Percentiles rank a stretch among this genome's conserved stretches.
Evolutionary conservation across 2,797 vertebrate species (phyloP).

Genomic region (Sebastes matsubarae): DNA sequence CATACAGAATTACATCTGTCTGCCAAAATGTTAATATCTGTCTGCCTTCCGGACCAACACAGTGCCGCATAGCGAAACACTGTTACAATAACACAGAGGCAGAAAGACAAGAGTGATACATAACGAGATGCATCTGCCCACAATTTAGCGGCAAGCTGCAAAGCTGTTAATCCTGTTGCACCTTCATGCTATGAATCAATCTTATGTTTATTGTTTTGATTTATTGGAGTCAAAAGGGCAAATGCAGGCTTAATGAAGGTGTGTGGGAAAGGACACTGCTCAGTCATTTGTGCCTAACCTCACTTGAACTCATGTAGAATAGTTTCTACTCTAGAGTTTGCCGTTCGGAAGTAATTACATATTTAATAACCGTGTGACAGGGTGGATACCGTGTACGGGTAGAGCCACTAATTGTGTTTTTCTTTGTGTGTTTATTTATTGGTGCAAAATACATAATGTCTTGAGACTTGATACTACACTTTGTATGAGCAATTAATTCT

Average conservation of each 20-base stretch:
- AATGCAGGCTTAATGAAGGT: not conserved
- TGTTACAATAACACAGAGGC: not conserved
- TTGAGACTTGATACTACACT: not conserved
- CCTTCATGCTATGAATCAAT: constrained; percentile 39
- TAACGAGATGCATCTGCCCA: constrained; percentile 8
- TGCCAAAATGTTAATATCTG: not conserved
- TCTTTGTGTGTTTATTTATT: not conserved
- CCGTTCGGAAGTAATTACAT: not conserved
- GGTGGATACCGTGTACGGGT: not conserved
- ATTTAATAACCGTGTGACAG: not conserved
- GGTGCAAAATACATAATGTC: not conserved
- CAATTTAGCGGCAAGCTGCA: constrained; percentile 21
- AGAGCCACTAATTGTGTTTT: not conserved
- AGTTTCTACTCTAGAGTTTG: not conserved
- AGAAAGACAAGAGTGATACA: not conserved
- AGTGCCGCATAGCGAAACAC: not conserved
- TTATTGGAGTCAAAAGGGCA: constrained; percentile 41
- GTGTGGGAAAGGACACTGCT: constrained; percentile 20
- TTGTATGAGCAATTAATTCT: constrained; percentile 13
- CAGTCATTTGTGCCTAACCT: not conserved
- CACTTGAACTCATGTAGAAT: not conserved
- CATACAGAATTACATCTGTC: not conserved
- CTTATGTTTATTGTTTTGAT: constrained; percentile 39
- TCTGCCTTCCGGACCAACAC: not conserved
- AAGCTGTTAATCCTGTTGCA: constrained; percentile 19